These are phyloP conservation scores for Venustaconcha ellipsiformis DNA, from an alignment of 1,140 invertebrate genomes.

Conservation along the genomic window DNA sequence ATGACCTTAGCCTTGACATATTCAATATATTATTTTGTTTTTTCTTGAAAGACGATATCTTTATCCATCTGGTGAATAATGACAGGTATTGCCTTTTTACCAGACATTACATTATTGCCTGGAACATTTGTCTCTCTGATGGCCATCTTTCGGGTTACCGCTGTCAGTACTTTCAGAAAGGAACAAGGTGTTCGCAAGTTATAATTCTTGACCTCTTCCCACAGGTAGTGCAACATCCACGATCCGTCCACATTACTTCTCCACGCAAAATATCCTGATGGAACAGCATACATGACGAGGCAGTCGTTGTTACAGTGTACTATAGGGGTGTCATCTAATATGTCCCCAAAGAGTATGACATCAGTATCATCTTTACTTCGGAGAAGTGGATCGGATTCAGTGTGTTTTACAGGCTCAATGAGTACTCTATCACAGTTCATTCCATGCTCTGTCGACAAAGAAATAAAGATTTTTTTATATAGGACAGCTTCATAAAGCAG, in stretches of 20 bases:
- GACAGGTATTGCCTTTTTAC: slow-evolving; percentile 20
- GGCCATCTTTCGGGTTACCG: slow-evolving; percentile 10
- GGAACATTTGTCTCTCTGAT: slow-evolving; percentile 6
- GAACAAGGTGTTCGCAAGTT: not conserved
- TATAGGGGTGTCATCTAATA: slow-evolving; percentile 9
- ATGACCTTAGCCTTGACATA: too few species aligned
- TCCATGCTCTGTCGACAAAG: too few species aligned
- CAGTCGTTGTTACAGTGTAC: slow-evolving; percentile 12
- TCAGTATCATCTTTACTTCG: too few species aligned
- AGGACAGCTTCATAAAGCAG: too few species aligned
- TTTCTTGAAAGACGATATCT: slow-evolving; percentile 14
- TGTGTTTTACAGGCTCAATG: too few species aligned
- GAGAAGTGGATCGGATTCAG: too few species aligned
- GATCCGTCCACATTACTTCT: slow-evolving; percentile 18
- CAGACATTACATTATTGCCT: not conserved
- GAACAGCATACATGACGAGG: slow-evolving; percentile 20
- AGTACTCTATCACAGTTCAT: too few species aligned
- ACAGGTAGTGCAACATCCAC: slow-evolving; percentile 24
- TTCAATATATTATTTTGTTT: not conserved
- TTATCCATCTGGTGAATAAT: slow-evolving; percentile 16
- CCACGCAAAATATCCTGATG: slow-evolving; percentile 23
- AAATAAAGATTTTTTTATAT: too few species aligned
- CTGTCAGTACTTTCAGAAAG: slow-evolving; percentile 12
- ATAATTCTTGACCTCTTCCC: slow-evolving; percentile 6
- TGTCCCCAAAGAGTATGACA: not conserved